Base-by-base conservation (phyloP, 2,113 vertebrate genomes). In the Hiodon tergisus region DNA sequence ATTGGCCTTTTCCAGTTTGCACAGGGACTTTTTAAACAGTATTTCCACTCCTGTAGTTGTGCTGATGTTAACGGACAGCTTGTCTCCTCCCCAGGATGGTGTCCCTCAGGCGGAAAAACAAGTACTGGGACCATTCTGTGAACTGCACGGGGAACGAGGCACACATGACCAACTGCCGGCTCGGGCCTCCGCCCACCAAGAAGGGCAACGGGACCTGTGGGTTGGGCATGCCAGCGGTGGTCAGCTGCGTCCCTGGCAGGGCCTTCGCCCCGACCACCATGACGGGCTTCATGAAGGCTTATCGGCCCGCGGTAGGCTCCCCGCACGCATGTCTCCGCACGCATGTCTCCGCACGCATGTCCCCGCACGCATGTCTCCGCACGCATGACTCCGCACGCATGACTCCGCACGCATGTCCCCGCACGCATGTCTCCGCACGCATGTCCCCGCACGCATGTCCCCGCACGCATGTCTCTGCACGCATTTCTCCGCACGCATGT, bases 141-240 rank as follows among this genome's bases (percentile, higher is more conserved):
- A 95, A 95, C 78, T 99, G 97, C 89, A 92, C 84, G 0, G 97
- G 97, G 57, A 96, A 84, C 0, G 97, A 98, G 77, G 90, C 94
- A 0, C 92, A 95, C 16, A 66, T 99, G 76, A 92, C 94, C 3
- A 88, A 90, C 69, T 99, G 97, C 83, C 93, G 86, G 63, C 78
- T 98, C 82, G 95, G 96, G 0, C 61, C 79, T 0, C 58, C 84
- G 0, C 74, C 86, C 6, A 80, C 86, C 8, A 2, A 80, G 0
- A 88, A 85, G 74, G 89, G 86, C 60, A 97, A 98, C 5, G 0
- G n/a, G 2, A 92, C 92, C 0, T 99, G 97, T 53, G 81, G 73
- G 8, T 59, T 80, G 0, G 95, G 95, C n/a, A 89, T 95, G 89
- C 95, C 97, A 0, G 94, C 90, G 0, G 96, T 98, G 0, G 88